Conservation (phyloP, 1,140 invertebrate genomes). For the Riptortus pedestris region DNA sequence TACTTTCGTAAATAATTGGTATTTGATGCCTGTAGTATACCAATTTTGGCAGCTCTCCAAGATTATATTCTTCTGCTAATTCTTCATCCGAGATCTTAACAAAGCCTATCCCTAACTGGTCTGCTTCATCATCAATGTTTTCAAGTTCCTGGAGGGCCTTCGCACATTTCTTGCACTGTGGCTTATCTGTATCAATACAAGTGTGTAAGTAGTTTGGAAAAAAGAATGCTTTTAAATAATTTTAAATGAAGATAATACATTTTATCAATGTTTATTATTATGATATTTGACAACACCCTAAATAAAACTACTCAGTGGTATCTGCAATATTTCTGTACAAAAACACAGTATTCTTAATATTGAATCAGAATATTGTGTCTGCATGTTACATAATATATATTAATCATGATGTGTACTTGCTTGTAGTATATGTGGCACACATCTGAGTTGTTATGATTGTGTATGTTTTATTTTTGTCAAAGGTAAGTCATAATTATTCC, state of each 20-base stretch:
- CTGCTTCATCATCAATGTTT: slow-evolving; percentile 92
- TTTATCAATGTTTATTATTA: too few species aligned
- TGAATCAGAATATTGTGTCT: too few species aligned
- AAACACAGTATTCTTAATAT: too few species aligned
- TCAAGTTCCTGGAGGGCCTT: slow-evolving; percentile 82
- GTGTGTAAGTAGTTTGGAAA: slow-evolving; percentile 11
- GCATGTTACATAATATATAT: too few species aligned
- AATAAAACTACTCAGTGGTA: too few species aligned
- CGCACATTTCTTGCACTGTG: slow-evolving; percentile 82
- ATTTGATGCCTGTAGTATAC: slow-evolving; percentile 91
- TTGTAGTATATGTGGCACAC: too few species aligned
- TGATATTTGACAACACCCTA: too few species aligned
- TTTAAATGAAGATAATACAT: neutral
- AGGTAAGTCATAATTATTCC: too few species aligned
- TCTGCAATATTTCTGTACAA: too few species aligned
- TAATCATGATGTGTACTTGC: too few species aligned
- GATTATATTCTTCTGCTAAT: slow-evolving; percentile 83
- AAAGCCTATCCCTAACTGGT: slow-evolving; percentile 86
- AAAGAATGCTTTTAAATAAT: neutral
- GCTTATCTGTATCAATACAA: slow-evolving; percentile 61
- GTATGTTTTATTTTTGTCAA: too few species aligned
- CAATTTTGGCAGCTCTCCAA: slow-evolving; percentile 73
- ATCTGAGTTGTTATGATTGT: too few species aligned
- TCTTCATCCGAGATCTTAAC: slow-evolving; percentile 88
- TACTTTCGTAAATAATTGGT: slow-evolving; percentile 88